phyloP scores from a whole-genome alignment of 2,888 invertebrate genomes.

The Acrocera orbiculus region DNA sequence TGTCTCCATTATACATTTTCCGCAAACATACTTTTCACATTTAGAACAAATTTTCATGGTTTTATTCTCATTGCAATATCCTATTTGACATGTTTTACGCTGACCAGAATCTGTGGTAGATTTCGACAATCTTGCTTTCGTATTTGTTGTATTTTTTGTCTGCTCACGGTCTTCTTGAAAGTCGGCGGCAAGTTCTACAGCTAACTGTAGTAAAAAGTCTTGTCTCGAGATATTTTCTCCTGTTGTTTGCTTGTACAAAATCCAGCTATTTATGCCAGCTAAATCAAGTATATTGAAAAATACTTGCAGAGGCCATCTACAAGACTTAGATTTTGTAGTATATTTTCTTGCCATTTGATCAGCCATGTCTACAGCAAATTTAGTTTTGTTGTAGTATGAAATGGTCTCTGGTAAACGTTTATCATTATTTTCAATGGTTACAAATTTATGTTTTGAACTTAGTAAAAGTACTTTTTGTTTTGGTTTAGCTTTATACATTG shows the following conservation, averaged over 20 bases:
- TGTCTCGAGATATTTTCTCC: slow-evolving; percentile 11
- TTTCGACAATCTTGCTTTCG: slow-evolving; percentile 6
- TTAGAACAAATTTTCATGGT: slow-evolving; percentile 8
- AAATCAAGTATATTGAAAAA: slow-evolving; percentile 16
- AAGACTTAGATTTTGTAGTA: slow-evolving; percentile 15
- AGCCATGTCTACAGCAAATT: slow-evolving; percentile 12
- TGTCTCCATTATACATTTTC: slow-evolving; percentile 9
- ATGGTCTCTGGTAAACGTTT: slow-evolving; percentile 13
- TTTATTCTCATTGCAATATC: slow-evolving; percentile 8
- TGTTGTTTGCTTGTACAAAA: slow-evolving; percentile 14
- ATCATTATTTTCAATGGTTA: slow-evolving; percentile 5
- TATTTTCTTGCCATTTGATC: slow-evolving; percentile 18
- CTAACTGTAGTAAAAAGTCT: slow-evolving; percentile 12
- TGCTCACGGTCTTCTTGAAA: too few relatives aligned
- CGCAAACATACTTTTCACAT: slow-evolving; percentile 10
- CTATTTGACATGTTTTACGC: slow-evolving; percentile 10
- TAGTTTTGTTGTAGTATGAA: slow-evolving; percentile 13
- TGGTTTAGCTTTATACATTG: slow-evolving; percentile 7
- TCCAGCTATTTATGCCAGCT: slow-evolving; percentile 16
- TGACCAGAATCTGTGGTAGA: slow-evolving; percentile 8
- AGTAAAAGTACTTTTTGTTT: slow-evolving; percentile 4
- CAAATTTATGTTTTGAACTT: slow-evolving; percentile 5
- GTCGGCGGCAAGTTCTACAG: slow-evolving; percentile 8
- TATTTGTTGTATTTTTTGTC: slow-evolving; percentile 8
- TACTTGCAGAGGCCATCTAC: slow-evolving; percentile 16